Conservation (phyloP, 2,888 invertebrate species). For the Hymenopus coronatus region DNA sequence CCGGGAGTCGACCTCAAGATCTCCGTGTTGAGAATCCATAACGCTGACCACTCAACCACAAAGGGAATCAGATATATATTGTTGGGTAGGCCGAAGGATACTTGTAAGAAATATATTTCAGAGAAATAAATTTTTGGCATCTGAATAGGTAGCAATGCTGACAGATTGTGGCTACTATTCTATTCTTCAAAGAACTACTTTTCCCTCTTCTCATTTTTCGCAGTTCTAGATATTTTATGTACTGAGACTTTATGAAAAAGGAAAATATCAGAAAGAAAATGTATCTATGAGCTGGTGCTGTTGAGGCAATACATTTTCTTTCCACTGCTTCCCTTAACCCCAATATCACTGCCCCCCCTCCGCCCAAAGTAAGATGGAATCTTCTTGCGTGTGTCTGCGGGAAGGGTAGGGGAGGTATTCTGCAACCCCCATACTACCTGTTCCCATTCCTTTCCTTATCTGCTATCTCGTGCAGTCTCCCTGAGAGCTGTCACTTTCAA, state of each 20-base stretch:
- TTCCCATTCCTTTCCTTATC: background rate
- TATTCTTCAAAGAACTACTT: background rate
- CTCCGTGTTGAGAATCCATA: no score
- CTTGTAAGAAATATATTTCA: no score
- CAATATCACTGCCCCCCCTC: background rate
- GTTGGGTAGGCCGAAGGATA: no score
- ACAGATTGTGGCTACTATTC: background rate
- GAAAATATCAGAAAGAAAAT: background rate
- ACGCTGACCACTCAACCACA: no score
- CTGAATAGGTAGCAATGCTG: background rate
- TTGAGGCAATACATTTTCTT: conserved; percentile 6
- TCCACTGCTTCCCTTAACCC: background rate
- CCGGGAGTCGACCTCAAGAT: no score
- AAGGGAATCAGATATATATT: no score
- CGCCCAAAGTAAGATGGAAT: background rate
- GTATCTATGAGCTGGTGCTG: background rate
- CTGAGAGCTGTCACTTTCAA: conserved; percentile 15
- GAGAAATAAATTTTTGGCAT: background rate
- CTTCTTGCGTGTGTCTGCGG: background rate
- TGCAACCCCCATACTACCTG: background rate
- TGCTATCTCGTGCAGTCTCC: background rate
- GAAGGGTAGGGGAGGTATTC: background rate
- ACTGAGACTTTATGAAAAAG: conserved; percentile 3
- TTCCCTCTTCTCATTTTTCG: background rate
- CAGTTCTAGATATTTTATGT: background rate